Evolutionary conservation across 1,140 invertebrate species (phyloP).

Genomic region (Drosophila mayri): DNA sequence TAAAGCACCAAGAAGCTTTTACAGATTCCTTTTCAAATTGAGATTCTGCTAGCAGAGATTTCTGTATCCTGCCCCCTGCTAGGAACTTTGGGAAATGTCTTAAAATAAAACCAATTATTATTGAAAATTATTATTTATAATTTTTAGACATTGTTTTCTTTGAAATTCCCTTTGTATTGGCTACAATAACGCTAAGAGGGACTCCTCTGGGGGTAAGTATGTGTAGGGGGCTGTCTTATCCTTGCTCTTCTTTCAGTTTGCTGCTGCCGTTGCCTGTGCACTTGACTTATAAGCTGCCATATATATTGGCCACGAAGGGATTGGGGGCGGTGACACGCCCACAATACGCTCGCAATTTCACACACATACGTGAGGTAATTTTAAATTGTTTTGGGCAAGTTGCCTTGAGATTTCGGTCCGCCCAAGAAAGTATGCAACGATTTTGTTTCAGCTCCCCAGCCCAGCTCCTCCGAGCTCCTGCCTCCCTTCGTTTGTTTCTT

Average conservation of each 20-base stretch:
- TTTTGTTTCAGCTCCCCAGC: slow-evolving; percentile 21
- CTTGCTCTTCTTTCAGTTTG: slow-evolving; percentile 48
- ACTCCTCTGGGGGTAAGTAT: background rate
- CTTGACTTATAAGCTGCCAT: slow-evolving; percentile 81
- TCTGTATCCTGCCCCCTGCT: too few relatives aligned
- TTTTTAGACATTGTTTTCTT: background rate
- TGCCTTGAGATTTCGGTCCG: slow-evolving; percentile 44
- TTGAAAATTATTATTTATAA: background rate
- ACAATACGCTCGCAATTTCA: slow-evolving; percentile 79
- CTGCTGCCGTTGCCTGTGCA: slow-evolving; percentile 55
- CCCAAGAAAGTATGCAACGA: slow-evolving; percentile 60
- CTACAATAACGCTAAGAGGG: background rate
- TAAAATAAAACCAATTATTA: background rate
- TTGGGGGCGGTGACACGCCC: slow-evolving; percentile 53
- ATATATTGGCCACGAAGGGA: slow-evolving; percentile 53
- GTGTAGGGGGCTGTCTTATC: slow-evolving; percentile 41
- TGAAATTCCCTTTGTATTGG: background rate
- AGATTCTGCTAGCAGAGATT: background rate
- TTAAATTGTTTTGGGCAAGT: slow-evolving; percentile 78
- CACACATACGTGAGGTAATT: slow-evolving; percentile 82
- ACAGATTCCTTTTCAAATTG: too few relatives aligned
- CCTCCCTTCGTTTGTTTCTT: slow-evolving; percentile 55
- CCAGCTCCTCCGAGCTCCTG: background rate
- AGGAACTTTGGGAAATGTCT: background rate
- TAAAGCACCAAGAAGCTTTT: background rate